A percentile compares a stretch with the other conserved stretches of the same genome.
phyloP scores from a whole-genome alignment of 2,888 invertebrate species.

The Stegana nigrithorax region DNA sequence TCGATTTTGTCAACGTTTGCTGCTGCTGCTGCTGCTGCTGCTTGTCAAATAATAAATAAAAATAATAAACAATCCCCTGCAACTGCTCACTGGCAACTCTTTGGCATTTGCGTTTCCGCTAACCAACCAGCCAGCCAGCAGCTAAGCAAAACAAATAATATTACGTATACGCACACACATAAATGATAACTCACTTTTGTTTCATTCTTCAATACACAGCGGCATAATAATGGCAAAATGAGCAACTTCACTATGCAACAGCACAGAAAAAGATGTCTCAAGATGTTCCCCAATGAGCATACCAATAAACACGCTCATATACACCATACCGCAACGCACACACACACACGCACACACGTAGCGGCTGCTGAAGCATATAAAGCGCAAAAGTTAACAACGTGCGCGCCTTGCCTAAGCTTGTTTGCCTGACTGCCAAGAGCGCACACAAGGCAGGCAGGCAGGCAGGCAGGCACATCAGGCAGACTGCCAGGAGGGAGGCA shows the following conservation, averaged over 20 bases:
- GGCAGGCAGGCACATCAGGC: too few relatives aligned
- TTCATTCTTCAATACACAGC: constrained; percentile 64
- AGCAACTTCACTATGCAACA: constrained; percentile 63
- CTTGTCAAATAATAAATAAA: too few relatives aligned
- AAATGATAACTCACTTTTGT: constrained; percentile 66
- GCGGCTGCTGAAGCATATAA: constrained; percentile 29
- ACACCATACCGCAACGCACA: constrained; percentile 13
- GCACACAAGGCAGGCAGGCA: too few relatives aligned
- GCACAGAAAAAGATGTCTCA: constrained; percentile 51
- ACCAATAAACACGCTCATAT: constrained; percentile 57
- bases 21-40: too few relatives aligned
- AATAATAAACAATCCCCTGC: too few relatives aligned
- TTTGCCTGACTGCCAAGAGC: too few relatives aligned
- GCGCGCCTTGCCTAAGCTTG: constrained; percentile 31
- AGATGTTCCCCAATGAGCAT: constrained; percentile 60
- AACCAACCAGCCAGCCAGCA: too few relatives aligned
- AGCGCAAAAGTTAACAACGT: constrained; percentile 35
- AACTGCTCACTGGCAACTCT: neutral
- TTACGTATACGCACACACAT: constrained; percentile 15
- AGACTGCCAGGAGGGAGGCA: too few relatives aligned
- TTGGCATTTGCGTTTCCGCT: neutral
- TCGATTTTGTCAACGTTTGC: constrained; percentile 30
- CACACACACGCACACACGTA: constrained; percentile 24
- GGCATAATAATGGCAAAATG: constrained; percentile 68
- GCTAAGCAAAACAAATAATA: neutral